These are phyloP conservation scores for Apoda limacodes DNA, from an alignment of 2,888 invertebrate species.

Conservation along the genomic window DNA sequence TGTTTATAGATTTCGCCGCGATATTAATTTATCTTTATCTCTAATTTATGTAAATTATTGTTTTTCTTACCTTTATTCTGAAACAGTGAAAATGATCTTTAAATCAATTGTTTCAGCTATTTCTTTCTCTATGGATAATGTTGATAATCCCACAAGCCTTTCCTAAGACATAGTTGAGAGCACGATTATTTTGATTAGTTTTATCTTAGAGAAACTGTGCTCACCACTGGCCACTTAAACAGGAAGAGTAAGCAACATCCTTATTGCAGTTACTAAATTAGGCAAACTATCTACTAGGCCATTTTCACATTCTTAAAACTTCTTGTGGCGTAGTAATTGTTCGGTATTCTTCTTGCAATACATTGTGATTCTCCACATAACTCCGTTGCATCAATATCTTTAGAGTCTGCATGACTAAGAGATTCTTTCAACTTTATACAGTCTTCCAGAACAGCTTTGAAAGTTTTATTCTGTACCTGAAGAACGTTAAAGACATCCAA, in stretches of 20 bases:
- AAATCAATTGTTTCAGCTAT: too few species aligned
- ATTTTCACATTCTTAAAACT: slow-evolving; percentile 10
- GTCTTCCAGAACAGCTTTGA: slow-evolving; percentile 3
- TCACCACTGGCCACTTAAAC: too few species aligned
- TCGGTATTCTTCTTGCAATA: slow-evolving; percentile 5
- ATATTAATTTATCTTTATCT: too few species aligned
- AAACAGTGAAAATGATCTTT: too few species aligned
- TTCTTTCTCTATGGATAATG: too few species aligned
- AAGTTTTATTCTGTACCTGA: slow-evolving; percentile 6
- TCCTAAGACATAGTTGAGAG: slow-evolving; percentile 18
- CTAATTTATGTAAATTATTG: too few species aligned
- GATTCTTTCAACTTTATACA: too few species aligned
- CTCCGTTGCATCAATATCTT: slow-evolving; percentile 6
- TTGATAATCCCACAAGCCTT: too few species aligned
- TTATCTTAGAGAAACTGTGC: slow-evolving; percentile 16
- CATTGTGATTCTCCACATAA: slow-evolving; percentile 4
- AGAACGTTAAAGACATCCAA: slow-evolving; percentile 7
- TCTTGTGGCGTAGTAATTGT: background rate
- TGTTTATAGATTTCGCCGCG: too few species aligned
- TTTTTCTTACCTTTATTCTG: too few species aligned
- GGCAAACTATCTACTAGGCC: slow-evolving; percentile 12
- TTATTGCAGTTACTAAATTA: slow-evolving; percentile 16
- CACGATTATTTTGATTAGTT: slow-evolving; percentile 12
- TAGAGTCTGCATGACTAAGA: slow-evolving; percentile 3
- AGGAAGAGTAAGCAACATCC: slow-evolving; percentile 17